These are phyloP conservation scores for Boloria euphrosyne DNA, from an alignment of 2,888 invertebrate genomes.

Conservation along the genomic window DNA sequence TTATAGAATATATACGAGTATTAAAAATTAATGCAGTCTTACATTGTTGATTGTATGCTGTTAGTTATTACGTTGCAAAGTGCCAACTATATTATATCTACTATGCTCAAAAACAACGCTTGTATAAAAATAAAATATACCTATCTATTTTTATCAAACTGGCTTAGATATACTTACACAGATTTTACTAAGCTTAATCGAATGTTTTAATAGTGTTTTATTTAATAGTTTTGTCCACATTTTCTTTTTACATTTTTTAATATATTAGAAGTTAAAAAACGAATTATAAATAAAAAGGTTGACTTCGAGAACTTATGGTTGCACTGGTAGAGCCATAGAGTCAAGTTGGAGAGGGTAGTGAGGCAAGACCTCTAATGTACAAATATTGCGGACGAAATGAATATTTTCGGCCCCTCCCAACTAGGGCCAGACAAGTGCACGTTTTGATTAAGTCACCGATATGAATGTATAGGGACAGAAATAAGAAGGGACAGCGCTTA, in stretches of 20 bases:
- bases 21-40: background rate
- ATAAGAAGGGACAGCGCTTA: constrained; percentile 51
- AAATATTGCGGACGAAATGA: constrained; percentile 82
- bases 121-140: too few relatives aligned
- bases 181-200: too few relatives aligned
- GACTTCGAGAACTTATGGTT: constrained; percentile 48
- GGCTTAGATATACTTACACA: too few relatives aligned
- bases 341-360: constrained; percentile 69
- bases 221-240: too few relatives aligned
- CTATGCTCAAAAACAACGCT: too few relatives aligned
- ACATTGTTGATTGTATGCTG: too few relatives aligned
- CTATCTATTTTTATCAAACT: too few relatives aligned
- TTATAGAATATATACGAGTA: background rate
- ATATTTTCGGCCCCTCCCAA: constrained; percentile 68
- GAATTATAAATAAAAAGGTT: background rate
- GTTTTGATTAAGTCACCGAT: constrained; percentile 76
- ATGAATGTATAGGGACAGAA: constrained; percentile 68
- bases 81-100: too few relatives aligned
- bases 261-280: background rate
- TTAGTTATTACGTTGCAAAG: too few relatives aligned
- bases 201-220: too few relatives aligned
- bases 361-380: constrained; percentile 81
- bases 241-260: too few relatives aligned
- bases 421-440: constrained; percentile 59
- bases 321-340: constrained; percentile 58